Percentiles rank a stretch among this genome's conserved stretches.
Conservation (phyloP, 2,888 invertebrate genomes). For the Eugnorisma glareosa region DNA sequence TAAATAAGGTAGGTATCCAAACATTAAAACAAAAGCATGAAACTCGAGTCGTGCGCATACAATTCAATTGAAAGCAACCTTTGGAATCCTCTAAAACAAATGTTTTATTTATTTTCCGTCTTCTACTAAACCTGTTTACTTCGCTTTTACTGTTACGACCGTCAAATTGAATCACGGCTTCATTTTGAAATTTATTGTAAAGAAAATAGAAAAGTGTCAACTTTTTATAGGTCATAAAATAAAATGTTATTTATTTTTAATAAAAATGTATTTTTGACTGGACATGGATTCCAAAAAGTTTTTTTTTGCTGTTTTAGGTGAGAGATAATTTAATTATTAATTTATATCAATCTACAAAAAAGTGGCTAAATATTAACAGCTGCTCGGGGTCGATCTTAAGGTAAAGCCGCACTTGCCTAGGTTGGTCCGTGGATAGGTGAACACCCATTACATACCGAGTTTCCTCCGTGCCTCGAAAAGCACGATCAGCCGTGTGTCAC, state of each 20-base stretch:
- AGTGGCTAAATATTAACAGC: no score
- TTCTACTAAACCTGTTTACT: conserved; percentile 37
- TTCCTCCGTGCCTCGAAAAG: no score
- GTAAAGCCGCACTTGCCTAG: no score
- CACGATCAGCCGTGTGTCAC: no score
- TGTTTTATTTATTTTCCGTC: conserved; percentile 46
- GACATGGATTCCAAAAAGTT: conserved; percentile 55
- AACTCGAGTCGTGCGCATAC: conserved; percentile 6
- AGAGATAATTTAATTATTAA: conserved; percentile 41
- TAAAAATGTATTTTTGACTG: conserved; percentile 41
- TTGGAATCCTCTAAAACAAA: conserved; percentile 15
- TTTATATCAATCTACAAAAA: no score
- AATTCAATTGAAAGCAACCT: conserved; percentile 15
- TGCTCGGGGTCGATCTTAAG: no score
- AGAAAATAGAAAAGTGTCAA: conserved; percentile 31
- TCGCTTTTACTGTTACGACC: conserved; percentile 48
- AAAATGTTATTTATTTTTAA: conserved; percentile 43
- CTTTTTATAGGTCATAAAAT: conserved; percentile 46
- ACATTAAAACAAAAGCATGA: not conserved
- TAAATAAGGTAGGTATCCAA: not conserved
- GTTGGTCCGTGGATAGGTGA: no score
- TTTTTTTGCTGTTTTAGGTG: conserved; percentile 63
- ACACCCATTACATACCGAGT: no score
- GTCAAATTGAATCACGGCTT: conserved; percentile 53
- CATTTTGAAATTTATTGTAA: conserved; percentile 51